Conservation (phyloP, 2,888 invertebrate genomes). For the Acleris cristana region DNA sequence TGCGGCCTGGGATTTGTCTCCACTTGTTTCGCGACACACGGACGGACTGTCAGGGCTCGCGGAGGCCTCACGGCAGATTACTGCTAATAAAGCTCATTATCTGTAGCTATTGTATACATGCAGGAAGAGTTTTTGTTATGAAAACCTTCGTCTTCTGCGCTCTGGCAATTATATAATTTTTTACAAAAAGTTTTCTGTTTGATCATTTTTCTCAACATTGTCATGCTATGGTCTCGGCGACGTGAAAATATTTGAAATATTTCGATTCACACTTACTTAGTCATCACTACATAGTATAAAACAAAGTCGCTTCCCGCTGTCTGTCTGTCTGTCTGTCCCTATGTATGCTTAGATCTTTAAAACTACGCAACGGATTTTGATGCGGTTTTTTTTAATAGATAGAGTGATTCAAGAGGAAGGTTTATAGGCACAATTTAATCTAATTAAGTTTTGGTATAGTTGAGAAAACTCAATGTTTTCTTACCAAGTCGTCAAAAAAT, state of each 20-base stretch:
- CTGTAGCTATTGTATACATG: conserved; percentile 46
- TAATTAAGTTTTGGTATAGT: no score
- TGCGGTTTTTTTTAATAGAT: no score
- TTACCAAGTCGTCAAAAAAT: no score
- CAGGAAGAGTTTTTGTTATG: conserved; percentile 69
- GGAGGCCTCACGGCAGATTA: conserved; percentile 44
- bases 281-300: no score
- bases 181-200: conserved; percentile 16
- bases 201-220: background rate
- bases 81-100: conserved; percentile 51
- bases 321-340: no score
- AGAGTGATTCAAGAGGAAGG: no score
- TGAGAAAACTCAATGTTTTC: no score
- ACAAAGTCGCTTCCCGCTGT: no score
- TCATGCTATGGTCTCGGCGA: background rate
- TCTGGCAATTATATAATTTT: conserved; percentile 18
- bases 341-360: no score
- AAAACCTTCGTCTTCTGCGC: conserved; percentile 57
- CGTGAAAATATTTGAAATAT: background rate
- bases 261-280: background rate
- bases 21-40: conserved; percentile 33
- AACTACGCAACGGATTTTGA: no score
- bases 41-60: conserved; percentile 19
- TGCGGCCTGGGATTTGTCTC: conserved; percentile 24
- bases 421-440: no score